Evolutionary conservation across 2,797 vertebrate species (phyloP).

Genomic region (Gambelia wislizenii): DNA sequence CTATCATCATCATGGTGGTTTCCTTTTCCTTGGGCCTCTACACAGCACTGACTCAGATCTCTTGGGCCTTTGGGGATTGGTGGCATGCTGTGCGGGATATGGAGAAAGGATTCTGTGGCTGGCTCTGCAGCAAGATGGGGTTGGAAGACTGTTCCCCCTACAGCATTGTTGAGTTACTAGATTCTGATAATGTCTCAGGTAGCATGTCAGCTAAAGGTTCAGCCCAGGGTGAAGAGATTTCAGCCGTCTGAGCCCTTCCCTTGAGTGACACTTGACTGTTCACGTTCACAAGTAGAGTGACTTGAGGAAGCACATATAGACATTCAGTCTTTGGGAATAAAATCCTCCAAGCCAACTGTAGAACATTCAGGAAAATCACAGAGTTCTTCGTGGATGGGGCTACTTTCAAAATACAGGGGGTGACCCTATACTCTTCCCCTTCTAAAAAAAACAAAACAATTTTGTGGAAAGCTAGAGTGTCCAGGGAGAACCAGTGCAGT

Average conservation of each 20-base stretch:
- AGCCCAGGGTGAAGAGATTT: constrained; percentile 88
- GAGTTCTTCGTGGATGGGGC: neutral
- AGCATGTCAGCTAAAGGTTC: constrained; percentile 89
- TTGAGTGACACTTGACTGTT: constrained; percentile 42
- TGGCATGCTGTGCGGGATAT: constrained; percentile 93
- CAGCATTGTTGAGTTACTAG: constrained; percentile 95
- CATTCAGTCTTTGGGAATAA: constrained; percentile 42
- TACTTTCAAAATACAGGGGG: neutral
- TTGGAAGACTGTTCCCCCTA: constrained; percentile 98
- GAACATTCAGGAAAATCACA: neutral
- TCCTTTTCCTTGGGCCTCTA: constrained; percentile 92
- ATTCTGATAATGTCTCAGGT: constrained; percentile 92
- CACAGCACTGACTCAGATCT: constrained; percentile 91
- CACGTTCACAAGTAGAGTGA: fast-evolving
- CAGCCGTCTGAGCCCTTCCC: constrained; percentile 85
- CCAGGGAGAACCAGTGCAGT: neutral
- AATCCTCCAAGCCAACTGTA: constrained; percentile 21
- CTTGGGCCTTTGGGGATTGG: constrained; percentile 95
- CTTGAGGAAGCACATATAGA: constrained; percentile 33
- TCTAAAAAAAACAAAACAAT: neutral
- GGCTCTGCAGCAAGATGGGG: constrained; percentile 95
- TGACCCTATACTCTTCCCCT: neutral
- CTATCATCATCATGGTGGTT: constrained; percentile 93
- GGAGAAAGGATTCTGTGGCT: constrained; percentile 99
- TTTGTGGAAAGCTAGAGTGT: neutral